These are phyloP conservation scores for Caenorhabditis tropicalis DNA, from an alignment of 1,140 invertebrate genomes.

Conservation along the genomic window DNA sequence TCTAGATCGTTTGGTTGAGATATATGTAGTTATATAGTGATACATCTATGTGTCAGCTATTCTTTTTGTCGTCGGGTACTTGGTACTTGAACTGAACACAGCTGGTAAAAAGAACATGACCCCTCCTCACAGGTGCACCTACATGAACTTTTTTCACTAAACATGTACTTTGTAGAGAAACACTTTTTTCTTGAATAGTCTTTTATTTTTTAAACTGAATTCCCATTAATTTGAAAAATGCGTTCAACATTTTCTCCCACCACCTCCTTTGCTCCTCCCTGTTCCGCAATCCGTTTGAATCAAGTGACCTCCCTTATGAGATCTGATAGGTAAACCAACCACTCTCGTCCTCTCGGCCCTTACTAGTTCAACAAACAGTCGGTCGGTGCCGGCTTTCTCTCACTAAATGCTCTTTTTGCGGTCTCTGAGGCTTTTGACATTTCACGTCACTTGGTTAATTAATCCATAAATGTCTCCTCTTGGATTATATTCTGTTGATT, in stretches of 20 bases:
- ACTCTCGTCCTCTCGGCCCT: background rate
- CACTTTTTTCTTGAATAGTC: too few species aligned
- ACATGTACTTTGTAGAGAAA: too few species aligned
- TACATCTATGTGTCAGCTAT: too few species aligned
- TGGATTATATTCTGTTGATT: background rate
- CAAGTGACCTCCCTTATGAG: slow-evolving; percentile 10
- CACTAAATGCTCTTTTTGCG: slow-evolving; percentile 31
- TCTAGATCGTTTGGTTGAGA: background rate
- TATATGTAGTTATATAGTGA: background rate
- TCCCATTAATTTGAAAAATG: too few species aligned
- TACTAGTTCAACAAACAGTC: background rate
- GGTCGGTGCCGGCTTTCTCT: background rate
- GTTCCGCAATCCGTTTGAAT: background rate
- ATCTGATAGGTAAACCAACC: slow-evolving; percentile 22
- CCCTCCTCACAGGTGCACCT: too few species aligned
- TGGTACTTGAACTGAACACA: too few species aligned
- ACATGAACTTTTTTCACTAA: too few species aligned
- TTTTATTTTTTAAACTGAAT: too few species aligned
- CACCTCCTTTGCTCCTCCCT: background rate
- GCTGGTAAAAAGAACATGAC: too few species aligned
- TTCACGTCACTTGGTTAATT: background rate
- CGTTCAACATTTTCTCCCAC: too few species aligned
- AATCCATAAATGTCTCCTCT: background rate
- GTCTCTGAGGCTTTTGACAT: slow-evolving; percentile 13
- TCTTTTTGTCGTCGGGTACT: too few species aligned